Evolutionary conservation across 1,140 invertebrate species (phyloP), one percentile per base, ranked within the genome.

Genomic region (Drosophila tsacasi): DNA sequence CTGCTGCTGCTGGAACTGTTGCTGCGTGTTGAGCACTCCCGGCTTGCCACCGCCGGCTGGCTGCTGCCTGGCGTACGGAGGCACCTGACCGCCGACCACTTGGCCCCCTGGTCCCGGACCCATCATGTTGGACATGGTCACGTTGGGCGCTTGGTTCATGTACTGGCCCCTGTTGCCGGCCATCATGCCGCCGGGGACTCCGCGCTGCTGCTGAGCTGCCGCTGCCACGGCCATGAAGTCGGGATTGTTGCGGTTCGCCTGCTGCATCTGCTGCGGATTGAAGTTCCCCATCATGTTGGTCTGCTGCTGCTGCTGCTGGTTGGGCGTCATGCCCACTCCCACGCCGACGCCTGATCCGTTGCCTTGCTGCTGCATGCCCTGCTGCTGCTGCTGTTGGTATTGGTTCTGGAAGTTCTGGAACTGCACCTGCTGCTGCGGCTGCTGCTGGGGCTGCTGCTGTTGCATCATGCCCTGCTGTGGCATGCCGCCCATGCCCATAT

Each of bases 121-220:
- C 84, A 94, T 94, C 75, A 95, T 92, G 60, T 94, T 94, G 39
- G 94, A 93, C 74, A 94, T 94, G 0, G 94, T 93, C 17, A 94
- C 92, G 79, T 93, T 91, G 32, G 93, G 83, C 49, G 92, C 82
- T 63, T 91, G 91, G 73, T 92, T 92, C 79, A 92, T 92, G 35
- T 92, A 93, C 61, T 93, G 92, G 0, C 91, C 90, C 8, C 92
- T 80, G 69, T 91, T 92, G 8, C 74, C 87, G 32, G 77, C 79
- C 76, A 93, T 94, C 94, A 64, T 95, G 25, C 75, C 71, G 3
- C 81, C 82, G 5, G 86, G 86, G 0, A 85, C 82, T 3, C 79
- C 82, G 1, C 87, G 82, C 19, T 81, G 80, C 54, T 86, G 81
- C 19, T 85, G 84, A 0, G 74, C 84, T 6, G 69, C 84, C 1